Evolutionary conservation across 2,113 vertebrate genomes (phyloP).

Genomic region (Pachyramphus minor): DNA sequence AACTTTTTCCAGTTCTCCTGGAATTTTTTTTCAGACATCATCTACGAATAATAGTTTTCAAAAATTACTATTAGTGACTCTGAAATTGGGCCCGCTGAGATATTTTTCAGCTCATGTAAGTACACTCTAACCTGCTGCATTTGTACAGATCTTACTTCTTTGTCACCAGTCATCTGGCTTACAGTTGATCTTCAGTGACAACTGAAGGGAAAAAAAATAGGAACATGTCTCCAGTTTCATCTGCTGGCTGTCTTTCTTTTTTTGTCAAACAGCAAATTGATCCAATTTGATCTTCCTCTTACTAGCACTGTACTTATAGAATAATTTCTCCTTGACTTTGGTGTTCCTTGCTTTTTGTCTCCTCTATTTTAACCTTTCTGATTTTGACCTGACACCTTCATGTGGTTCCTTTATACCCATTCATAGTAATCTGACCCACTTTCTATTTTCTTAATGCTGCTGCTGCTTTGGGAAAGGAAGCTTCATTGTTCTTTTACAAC

Average conservation of each 20-base stretch:
- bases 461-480: not conserved
- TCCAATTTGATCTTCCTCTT: not conserved
- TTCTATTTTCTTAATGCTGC: not conserved
- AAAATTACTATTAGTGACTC: not conserved
- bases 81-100: not conserved
- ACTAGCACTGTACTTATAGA: not conserved
- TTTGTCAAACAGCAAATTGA: not conserved
- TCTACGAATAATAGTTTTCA: not conserved
- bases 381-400: not conserved
- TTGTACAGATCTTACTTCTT: not conserved
- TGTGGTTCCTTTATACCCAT: constrained; percentile 17
- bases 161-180: not conserved
- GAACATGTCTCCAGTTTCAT: not conserved
- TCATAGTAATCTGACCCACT: constrained; percentile 40
- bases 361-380: not conserved
- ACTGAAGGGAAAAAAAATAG: not conserved
- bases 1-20: not conserved
- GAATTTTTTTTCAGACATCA: not conserved
- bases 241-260: not conserved
- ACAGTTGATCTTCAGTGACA: not conserved
- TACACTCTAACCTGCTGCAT: not conserved
- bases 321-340: not conserved
- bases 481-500: not conserved
- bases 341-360: not conserved
- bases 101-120: not conserved